phyloP scores from a whole-genome alignment of 1,140 invertebrate genomes.

The Dreissena rostriformis region DNA sequence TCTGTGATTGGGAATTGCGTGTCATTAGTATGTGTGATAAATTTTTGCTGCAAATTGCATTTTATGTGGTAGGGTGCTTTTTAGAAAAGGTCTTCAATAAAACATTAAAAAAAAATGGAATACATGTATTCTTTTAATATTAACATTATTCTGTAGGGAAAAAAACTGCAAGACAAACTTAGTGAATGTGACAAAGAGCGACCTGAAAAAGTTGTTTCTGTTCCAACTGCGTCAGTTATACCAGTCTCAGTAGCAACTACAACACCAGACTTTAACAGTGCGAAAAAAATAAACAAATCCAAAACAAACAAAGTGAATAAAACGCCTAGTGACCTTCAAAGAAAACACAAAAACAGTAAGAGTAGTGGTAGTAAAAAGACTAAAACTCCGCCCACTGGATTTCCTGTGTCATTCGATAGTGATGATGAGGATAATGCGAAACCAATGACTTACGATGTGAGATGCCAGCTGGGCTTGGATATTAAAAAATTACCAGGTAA shows the following conservation, averaged over 20 bases:
- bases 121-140: too few species aligned
- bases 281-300: slow-evolving; percentile 75
- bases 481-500: slow-evolving; percentile 99
- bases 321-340: slow-evolving; percentile 63
- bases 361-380: slow-evolving; percentile 54
- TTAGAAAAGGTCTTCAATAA: too few species aligned
- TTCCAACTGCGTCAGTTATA: slow-evolving; percentile 63
- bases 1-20: too few species aligned
- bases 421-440: slow-evolving; percentile 95
- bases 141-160: slow-evolving; percentile 70
- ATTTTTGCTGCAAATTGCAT: too few species aligned
- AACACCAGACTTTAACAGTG: slow-evolving; percentile 72
- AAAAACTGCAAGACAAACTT: slow-evolving; percentile 78
- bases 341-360: slow-evolving; percentile 67
- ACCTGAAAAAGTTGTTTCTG: slow-evolving; percentile 71
- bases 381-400: slow-evolving; percentile 25
- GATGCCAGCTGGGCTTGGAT: slow-evolving; percentile 98
- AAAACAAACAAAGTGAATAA: slow-evolving; percentile 68
- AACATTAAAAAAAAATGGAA: too few species aligned
- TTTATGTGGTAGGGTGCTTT: too few species aligned
- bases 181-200: too few species aligned
- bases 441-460: slow-evolving; percentile 99
- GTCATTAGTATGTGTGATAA: too few species aligned
- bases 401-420: slow-evolving; percentile 70
- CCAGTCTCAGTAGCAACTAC: slow-evolving; percentile 68